Base-by-base conservation (phyloP, 2,113 vertebrate species). In the Lipotes vexillifer region DNA sequence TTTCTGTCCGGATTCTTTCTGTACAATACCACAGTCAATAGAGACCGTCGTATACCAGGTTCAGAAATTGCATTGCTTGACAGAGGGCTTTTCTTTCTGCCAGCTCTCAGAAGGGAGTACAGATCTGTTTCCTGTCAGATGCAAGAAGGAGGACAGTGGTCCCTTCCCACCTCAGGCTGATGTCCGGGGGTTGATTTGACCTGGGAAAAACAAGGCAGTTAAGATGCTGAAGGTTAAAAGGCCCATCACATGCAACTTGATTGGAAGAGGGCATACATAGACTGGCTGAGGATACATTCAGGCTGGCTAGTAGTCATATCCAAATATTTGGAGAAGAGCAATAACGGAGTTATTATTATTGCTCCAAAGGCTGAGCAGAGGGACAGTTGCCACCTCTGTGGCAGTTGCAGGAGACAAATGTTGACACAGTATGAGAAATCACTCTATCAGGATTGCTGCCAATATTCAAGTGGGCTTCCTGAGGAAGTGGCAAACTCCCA, bases 1-100 rank as follows among this genome's bases (percentile, higher is more conserved):
- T 66, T 97, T 96, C 65, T 36, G 46, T 49, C 66, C 90, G 52
- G 33, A 63, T 98, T 93, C 78, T 74, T 89, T 97, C 91, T 75
- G 94, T 81, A 90, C 75, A 23, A 81, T 57, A 33, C 38, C 66
- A 90, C 77, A 88, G 81, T 82, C 95, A 97, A 97, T 59, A 89
- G 46, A 97, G 94, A 29, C 49, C 31, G 29, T 69, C 46, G 23
- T 74, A 68, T 6, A 17, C 6, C 13, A 18, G 82, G 25, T 38
- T 87, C 33, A 29, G 68, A 29, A 71, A 75, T n/a, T 3, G n/a
- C 20, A 12, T 3, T 11, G 31, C 8, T 59, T 38, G 59, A 3
- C 44, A 21, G 17, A 9, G 27, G 6, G 18, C 8, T 78, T 71
- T 20, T 18, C 44, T 57, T 80, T 44, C n/a, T 82, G 33, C n/a